Evolutionary conservation across 2,113 vertebrate genomes (phyloP).

Genomic region (Halcyon malimbica): DNA sequence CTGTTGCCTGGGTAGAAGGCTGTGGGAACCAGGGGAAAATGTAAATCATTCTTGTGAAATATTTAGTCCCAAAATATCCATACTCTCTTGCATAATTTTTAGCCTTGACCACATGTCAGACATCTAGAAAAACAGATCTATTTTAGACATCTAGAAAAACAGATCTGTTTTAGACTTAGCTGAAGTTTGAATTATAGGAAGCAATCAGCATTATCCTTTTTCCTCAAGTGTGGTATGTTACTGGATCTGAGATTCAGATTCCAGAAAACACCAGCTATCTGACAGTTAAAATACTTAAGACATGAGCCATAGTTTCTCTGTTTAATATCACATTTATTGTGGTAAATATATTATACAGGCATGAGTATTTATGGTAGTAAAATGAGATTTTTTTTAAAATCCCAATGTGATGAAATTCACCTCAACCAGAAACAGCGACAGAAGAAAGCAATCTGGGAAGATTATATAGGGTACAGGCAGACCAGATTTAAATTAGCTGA

Average conservation of each 20-base stretch:
- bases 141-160: neutral
- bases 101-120: neutral
- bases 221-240: neutral
- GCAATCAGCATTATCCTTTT: neutral
- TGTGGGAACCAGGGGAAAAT: neutral
- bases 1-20: neutral
- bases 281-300: neutral
- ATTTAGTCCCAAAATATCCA: neutral
- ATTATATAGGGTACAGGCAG: neutral
- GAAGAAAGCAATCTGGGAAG: neutral
- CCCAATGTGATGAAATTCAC: neutral
- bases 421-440: neutral
- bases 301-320: neutral
- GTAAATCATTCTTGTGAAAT: neutral
- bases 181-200: neutral
- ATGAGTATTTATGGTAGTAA: neutral
- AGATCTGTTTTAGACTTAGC: neutral
- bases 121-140: neutral
- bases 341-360: neutral
- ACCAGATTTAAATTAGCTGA: neutral
- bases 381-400: neutral
- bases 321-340: neutral
- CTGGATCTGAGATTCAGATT: neutral
- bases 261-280: neutral
- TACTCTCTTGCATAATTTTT: neutral